These are phyloP conservation scores for Coilia nasus DNA, from an alignment of 2,797 vertebrate genomes.

Conservation along the genomic window DNA sequence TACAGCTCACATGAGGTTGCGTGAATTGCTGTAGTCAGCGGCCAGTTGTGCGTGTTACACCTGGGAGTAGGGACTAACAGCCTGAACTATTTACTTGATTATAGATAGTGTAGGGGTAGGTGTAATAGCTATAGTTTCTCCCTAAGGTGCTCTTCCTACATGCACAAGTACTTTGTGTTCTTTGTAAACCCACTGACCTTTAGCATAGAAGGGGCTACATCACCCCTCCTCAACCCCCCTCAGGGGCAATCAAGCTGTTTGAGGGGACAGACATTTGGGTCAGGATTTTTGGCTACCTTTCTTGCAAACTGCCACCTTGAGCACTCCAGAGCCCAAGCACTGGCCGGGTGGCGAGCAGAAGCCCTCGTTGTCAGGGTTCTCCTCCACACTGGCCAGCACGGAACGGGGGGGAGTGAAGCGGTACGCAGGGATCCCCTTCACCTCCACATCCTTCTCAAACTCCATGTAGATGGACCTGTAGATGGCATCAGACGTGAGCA, in stretches of 20 bases:
- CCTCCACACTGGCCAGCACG: slow-evolving; percentile 74
- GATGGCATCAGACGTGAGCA: slow-evolving; percentile 27
- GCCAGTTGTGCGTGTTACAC: too few relatives aligned
- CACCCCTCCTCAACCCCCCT: too few relatives aligned
- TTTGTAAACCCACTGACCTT: background rate
- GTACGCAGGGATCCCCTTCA: slow-evolving; percentile 78
- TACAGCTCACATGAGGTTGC: too few relatives aligned
- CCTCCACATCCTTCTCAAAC: slow-evolving; percentile 77
- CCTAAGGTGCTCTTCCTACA: too few relatives aligned
- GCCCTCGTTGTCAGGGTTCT: slow-evolving; percentile 76
- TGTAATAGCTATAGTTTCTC: too few relatives aligned
- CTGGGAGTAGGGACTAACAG: too few relatives aligned
- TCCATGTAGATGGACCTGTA: slow-evolving; percentile 81
- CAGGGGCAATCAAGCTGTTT: background rate
- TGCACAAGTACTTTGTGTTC: too few relatives aligned
- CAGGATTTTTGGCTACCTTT: slow-evolving; percentile 64
- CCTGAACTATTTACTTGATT: too few relatives aligned
- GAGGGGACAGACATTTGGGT: too few relatives aligned
- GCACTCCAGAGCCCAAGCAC: slow-evolving; percentile 77
- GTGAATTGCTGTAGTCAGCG: too few relatives aligned
- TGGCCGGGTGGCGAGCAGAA: slow-evolving; percentile 71
- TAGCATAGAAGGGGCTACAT: background rate
- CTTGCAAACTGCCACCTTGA: slow-evolving; percentile 78
- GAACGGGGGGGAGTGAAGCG: slow-evolving; percentile 77
- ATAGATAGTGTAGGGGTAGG: too few relatives aligned